A percentile compares a stretch with the other conserved stretches of the same genome.
Conservation (phyloP, 2,113 vertebrate species). For the Sorex fumeus region DNA sequence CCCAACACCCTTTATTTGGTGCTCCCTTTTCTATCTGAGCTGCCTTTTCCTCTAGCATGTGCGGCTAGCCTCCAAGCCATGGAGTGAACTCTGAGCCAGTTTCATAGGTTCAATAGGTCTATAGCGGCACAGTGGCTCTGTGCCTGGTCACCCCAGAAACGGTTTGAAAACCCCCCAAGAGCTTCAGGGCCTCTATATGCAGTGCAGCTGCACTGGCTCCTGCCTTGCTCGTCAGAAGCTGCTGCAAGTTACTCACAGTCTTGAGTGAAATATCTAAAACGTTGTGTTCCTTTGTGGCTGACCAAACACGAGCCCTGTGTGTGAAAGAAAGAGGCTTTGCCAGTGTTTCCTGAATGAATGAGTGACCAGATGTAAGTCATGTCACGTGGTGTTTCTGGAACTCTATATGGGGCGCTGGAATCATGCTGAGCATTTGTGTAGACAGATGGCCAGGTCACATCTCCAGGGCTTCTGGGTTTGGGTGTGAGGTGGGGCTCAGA, state of each 20-base stretch:
- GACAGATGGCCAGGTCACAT: no score
- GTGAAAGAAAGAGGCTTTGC: not conserved
- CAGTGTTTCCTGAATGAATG: not conserved
- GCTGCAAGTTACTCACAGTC: not conserved
- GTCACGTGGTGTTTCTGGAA: not conserved
- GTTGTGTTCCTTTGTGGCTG: not conserved
- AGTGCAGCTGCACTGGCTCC: not conserved
- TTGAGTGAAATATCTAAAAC: slow-evolving; percentile 21
- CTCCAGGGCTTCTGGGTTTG: not conserved
- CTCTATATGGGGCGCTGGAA: no score
- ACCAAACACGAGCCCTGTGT: not conserved
- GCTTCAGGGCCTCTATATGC: not conserved
- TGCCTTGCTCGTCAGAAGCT: not conserved
- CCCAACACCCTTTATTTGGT: no score
- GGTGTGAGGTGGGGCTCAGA: not conserved
- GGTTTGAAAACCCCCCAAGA: not conserved
- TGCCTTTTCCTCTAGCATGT: no score
- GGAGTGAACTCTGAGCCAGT: no score
- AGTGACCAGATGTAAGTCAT: not conserved
- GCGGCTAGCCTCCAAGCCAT: no score
- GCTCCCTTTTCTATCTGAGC: no score
- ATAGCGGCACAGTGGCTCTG: slow-evolving; percentile 61
- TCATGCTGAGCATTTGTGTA: not conserved
- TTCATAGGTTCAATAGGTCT: slow-evolving; percentile 49
- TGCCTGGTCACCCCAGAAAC: slow-evolving; percentile 12